Evolutionary conservation across 1,140 invertebrate species (phyloP).

Genomic region (Tetramorium parvispinum): DNA sequence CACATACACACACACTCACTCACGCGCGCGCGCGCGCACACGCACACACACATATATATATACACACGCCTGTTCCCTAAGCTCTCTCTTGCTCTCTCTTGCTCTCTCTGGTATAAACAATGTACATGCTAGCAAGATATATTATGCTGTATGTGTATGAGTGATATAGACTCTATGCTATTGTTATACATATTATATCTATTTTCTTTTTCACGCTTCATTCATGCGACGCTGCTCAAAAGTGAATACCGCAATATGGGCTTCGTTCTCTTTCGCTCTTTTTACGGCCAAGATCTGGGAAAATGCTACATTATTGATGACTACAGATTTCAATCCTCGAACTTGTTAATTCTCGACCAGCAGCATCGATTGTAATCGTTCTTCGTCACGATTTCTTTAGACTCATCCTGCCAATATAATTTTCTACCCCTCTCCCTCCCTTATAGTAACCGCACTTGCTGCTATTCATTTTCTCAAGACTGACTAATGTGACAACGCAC

Average conservation of each 20-base stretch:
- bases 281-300: slow-evolving; percentile 11
- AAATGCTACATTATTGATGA: slow-evolving; percentile 39
- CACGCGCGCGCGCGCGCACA: neutral
- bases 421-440: neutral
- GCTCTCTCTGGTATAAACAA: slow-evolving; percentile 81
- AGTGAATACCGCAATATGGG: slow-evolving; percentile 69
- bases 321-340: slow-evolving; percentile 28
- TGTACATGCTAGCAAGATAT: slow-evolving; percentile 86
- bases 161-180: slow-evolving; percentile 85
- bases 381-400: slow-evolving; percentile 4
- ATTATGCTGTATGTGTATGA: slow-evolving; percentile 83
- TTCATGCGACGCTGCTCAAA: slow-evolving; percentile 81
- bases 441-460: slow-evolving; percentile 8
- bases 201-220: slow-evolving; percentile 71
- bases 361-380: slow-evolving; percentile 25
- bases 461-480: slow-evolving; percentile 7
- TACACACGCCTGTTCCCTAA: slow-evolving; percentile 44
- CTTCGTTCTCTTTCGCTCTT: slow-evolving; percentile 9
- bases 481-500: slow-evolving; percentile 24
- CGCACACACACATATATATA: slow-evolving; percentile 19
- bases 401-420: neutral
- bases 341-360: neutral
- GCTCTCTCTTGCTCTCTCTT: slow-evolving; percentile 22
- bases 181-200: slow-evolving; percentile 83
- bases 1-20: too few relatives aligned